Evolutionary conservation across 2,888 invertebrate genomes (phyloP).

Genomic region (Drosophila mulleri): DNA sequence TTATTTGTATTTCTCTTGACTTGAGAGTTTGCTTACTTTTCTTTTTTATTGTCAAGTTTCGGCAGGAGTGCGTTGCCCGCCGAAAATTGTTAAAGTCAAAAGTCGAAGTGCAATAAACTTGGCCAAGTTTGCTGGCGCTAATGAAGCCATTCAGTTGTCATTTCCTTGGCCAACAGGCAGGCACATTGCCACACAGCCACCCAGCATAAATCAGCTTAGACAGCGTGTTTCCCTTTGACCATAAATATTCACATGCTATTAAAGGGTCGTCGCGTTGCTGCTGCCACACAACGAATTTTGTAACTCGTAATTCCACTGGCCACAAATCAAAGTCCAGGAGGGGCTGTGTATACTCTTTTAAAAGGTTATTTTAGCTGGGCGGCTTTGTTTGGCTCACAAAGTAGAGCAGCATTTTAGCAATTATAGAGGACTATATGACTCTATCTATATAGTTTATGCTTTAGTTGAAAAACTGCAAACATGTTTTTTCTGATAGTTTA

Average conservation of each 20-base stretch:
- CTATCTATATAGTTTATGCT: too few relatives aligned
- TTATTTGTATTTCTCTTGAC: slow-evolving; percentile 38
- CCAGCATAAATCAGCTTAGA: slow-evolving; percentile 68
- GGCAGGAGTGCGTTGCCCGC: slow-evolving; percentile 35
- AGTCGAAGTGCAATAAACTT: slow-evolving; percentile 79
- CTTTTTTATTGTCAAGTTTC: slow-evolving; percentile 18
- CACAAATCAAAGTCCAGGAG: slow-evolving; percentile 51
- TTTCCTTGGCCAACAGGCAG: slow-evolving; percentile 54
- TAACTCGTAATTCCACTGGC: slow-evolving; percentile 17
- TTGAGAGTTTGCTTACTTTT: slow-evolving; percentile 4
- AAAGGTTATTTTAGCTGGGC: not conserved
- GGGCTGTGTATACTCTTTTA: not conserved
- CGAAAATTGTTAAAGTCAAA: slow-evolving; percentile 61
- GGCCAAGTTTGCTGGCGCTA: slow-evolving; percentile 53
- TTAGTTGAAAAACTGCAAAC: too few relatives aligned
- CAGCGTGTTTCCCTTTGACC: slow-evolving; percentile 50
- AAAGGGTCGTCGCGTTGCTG: slow-evolving; percentile 17
- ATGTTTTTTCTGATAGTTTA: too few relatives aligned
- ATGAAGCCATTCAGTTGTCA: slow-evolving; percentile 80
- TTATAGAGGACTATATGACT: not conserved
- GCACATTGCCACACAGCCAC: not conserved
- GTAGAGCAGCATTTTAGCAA: not conserved
- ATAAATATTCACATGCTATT: slow-evolving; percentile 63
- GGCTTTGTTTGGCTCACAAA: rapidly evolving
- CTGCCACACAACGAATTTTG: slow-evolving; percentile 4